Base-by-base conservation (phyloP, 2,888 invertebrate species). In the Noctua janthina region DNA sequence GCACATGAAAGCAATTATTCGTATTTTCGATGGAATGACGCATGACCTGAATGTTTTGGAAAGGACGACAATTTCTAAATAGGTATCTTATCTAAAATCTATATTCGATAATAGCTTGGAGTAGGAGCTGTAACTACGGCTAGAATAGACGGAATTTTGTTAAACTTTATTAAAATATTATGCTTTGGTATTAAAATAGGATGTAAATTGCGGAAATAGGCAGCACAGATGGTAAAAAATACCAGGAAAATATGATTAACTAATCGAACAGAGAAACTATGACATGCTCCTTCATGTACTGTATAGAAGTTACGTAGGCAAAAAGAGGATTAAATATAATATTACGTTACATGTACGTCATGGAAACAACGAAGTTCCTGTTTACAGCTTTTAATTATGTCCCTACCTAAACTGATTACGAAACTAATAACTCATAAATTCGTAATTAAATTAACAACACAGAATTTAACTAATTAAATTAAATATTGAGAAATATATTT, bases 1-100 rank as follows among this genome's bases (percentile, higher is more conserved):
- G 92, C 96, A 94, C 93, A 94, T 94, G 95, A 94, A 94, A 95
- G 95, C 93, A 94, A 96, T 96, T 94, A 95, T 91, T 92, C 69
- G 91, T 94, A 94, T 94, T 94, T 94, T 92, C 91, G 92, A 92
- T 91, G 85, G 91, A 91, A 93, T 96, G 96, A 96, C 96, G 96
- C 96, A 95, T 93, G 94, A 92, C 93, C 93, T 92, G 89, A 93
- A 94, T 94, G 92, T 94, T 94, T 94, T 93, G 84, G 89, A 89
- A 90, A 89, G 88, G 89, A 92, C 89, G 91, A 93, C 91, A 90
- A 88, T 91, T 92, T 91, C 89, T 89, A 88, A 90, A 90, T 84
- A 54, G 64, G 15, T 85, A 74, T 83, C 74, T 83, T 62, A 59
- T 68, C 64, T 74, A 68, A 73, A 78, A 76, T 70, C 51, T 81